Base-by-base conservation (phyloP, 2,888 invertebrate species). In the Incurvaria masculella region DNA sequence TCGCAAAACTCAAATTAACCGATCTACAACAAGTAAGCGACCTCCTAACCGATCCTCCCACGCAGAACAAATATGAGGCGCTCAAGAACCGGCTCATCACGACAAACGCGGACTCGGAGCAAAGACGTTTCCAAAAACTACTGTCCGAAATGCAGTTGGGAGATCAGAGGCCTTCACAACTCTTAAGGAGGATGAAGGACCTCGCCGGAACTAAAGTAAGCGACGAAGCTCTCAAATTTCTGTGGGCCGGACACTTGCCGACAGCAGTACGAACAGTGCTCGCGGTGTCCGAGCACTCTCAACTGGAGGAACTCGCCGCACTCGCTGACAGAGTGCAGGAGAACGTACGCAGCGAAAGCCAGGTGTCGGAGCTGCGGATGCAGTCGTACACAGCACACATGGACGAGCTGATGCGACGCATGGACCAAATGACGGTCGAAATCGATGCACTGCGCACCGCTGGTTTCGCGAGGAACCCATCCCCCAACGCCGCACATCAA, bases 91-190 rank as follows among this genome's bases (percentile, higher is more conserved):
- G 41, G 6, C 21, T 41, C 19, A 16, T 41, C 14, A 10, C 41
- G 18, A 14, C 21, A 10, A 20, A 41, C 17, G 41, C 21, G 17
- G 17, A 41, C 41, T 41, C 41, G 3, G 41, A 41, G 17, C 17
- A 14, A 6, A 14, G 41, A 21, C 39, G 23, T 2, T 40, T 45
- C 10, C 45, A 45, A 45, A 45, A 45, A 21, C 21, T 45, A 16
- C 39, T 45, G 21, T 16, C 39, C 4, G 39, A 39, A 17, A 45
- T 45, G 45, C 21, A 45, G 23, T 23, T 39, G n/a, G 39, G 40
- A 8, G 45, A 39, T 16, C 45, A 45, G 17, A 39, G 19, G 20
- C 40, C 45, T n/a, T 45, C 45, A 21, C 45, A 45, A 17, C 23
- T 45, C 16, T 20, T 45, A 10, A 39, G 45, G 3, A 39, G 45